phyloP scores from a whole-genome alignment of 2,113 vertebrate species.

The Gavia stellata region DNA sequence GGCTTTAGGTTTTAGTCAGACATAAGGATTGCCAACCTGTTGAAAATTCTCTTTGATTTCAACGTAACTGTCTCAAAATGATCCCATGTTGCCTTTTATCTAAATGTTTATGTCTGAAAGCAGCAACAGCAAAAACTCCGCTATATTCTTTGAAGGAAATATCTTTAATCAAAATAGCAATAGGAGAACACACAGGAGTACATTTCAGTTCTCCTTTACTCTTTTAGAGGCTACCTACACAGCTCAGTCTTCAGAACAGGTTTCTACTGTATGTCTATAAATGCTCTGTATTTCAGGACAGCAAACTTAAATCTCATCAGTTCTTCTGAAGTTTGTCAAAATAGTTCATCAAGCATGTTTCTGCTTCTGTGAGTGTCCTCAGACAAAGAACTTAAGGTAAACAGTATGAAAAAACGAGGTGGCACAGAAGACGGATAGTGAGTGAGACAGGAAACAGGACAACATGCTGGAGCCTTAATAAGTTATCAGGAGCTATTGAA shows the following conservation, averaged over 20 bases:
- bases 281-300: not conserved
- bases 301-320: not conserved
- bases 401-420: not conserved
- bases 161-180: not conserved
- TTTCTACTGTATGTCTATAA: not conserved
- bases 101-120: slow-evolving; percentile 31
- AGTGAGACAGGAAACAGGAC: not conserved
- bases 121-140: not conserved
- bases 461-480: not conserved
- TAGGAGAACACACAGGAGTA: not conserved
- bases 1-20: not conserved
- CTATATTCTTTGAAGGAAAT: not conserved
- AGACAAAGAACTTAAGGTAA: not conserved
- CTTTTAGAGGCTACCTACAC: not conserved
- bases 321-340: not conserved
- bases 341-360: not conserved
- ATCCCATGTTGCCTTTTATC: slow-evolving; percentile 23
- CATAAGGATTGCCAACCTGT: not conserved
- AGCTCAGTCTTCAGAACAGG: not conserved
- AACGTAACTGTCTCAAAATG: slow-evolving; percentile 5
- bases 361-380: not conserved
- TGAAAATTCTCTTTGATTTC: slow-evolving; percentile 45
- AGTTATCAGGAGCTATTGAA: not conserved
- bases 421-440: not conserved
- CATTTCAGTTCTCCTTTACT: not conserved